These are phyloP conservation scores for Anomalospiza imberbis DNA, from an alignment of 2,797 vertebrate genomes.

Conservation along the genomic window DNA sequence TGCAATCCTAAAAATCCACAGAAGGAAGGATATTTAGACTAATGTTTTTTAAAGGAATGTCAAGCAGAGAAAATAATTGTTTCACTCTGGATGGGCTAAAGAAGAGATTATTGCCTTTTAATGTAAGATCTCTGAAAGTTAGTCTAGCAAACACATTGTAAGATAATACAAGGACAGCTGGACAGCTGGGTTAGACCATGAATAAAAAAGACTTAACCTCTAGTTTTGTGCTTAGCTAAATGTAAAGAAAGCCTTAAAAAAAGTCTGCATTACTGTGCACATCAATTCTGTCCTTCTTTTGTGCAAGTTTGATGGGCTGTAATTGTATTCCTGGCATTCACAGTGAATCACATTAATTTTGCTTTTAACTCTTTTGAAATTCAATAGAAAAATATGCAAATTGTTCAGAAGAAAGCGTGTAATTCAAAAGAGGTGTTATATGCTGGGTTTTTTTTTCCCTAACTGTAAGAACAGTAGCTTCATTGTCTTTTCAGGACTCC, in stretches of 20 bases:
- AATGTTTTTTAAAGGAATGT: background rate
- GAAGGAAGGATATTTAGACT: background rate
- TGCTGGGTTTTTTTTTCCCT: background rate
- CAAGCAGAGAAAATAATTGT: background rate
- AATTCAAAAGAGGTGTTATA: conserved; percentile 18
- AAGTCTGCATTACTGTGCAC: background rate
- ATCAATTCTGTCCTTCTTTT: conserved; percentile 40
- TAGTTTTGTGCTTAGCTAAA: background rate
- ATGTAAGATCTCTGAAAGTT: background rate
- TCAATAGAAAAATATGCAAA: conserved; percentile 47
- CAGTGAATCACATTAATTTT: conserved; percentile 57
- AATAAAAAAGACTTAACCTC: background rate
- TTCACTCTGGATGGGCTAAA: background rate
- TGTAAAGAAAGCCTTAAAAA: background rate
- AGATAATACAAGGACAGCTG: background rate
- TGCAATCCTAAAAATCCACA: background rate
- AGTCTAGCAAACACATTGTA: background rate
- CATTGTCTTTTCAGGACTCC: conserved; percentile 22
- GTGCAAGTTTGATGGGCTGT: conserved; percentile 39
- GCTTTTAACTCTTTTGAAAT: conserved; percentile 49
- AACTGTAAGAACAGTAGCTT: background rate
- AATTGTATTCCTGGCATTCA: conserved; percentile 38
- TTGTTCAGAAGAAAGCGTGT: background rate
- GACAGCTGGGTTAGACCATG: background rate
- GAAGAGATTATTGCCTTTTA: background rate